Base-by-base conservation (phyloP, 1,140 invertebrate species). In the Oncopodura yosiiana region DNA sequence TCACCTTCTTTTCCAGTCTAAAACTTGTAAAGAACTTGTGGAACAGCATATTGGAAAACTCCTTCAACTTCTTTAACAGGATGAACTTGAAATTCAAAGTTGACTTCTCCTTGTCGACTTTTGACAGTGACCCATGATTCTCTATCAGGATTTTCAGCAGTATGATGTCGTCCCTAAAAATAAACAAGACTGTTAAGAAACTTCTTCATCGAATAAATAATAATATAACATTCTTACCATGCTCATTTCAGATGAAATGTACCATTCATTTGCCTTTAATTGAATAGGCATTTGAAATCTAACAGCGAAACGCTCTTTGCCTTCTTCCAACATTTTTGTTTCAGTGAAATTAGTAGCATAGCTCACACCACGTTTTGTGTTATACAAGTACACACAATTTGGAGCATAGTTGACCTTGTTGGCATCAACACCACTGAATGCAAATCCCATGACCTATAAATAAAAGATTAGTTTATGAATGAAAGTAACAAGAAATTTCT, bases 31-130 rank as follows among this genome's bases (percentile, higher is more conserved):
- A 56, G 43, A 14, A 56, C 39, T 39, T 56, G 46, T 6, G 54
- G 54, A 38, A 56, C 46, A 14, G 54, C 54, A 36, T 56, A 56
- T 6, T 56, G 46, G 12, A 56, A 44, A 26, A 56, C 46, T 27
- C 54, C 54, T 21, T 51, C 46, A 37, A 39, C 29, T 32, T 51
- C 54, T 14, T 41, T 42, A 19, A 56, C 30, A 11, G 54, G 54
- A 43, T 56, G 54, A 36, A 56, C 48, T 26, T 56, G 54, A 41
- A 56, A 56, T 21, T 56, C 46, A 26, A 56, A 56, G 39, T 56
- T 56, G 3, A 56, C 54, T 32, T 56, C 54, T 12, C 29, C 46
- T 24, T 56, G 54, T 1, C 54, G 54, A 37, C 39, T 56, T 34
- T 49, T 56, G 2, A 56, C 48, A 3, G 46, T 34, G 18, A 51